A percentile compares a stretch with the other conserved stretches of the same genome.
phyloP scores from a whole-genome alignment of 1,140 invertebrate species.

The Artemia franciscana region DNA sequence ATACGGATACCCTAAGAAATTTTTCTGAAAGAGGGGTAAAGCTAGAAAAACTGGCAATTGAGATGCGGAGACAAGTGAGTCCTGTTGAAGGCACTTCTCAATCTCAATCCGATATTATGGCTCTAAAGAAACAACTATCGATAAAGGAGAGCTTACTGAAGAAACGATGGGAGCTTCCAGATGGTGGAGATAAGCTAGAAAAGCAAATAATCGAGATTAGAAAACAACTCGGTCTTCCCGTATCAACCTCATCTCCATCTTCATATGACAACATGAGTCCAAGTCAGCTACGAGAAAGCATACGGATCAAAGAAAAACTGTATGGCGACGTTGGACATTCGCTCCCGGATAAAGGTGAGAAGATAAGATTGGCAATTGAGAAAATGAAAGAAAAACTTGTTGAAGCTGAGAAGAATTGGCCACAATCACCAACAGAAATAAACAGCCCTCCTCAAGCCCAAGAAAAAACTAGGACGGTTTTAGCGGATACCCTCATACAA shows the following conservation, averaged over 20 bases:
- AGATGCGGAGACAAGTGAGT: too few species aligned
- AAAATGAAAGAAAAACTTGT: not conserved
- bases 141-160: not conserved
- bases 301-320: slow-evolving; percentile 1
- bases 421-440: slow-evolving; percentile 9
- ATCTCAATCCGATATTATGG: not conserved
- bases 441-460: not conserved
- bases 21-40: too few species aligned
- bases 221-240: slow-evolving; percentile 10
- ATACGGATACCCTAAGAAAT: too few species aligned
- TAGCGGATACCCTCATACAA: not conserved
- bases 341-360: slow-evolving; percentile 7
- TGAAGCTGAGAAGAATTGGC: slow-evolving; percentile 6
- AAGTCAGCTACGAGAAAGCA: not conserved
- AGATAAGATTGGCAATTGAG: slow-evolving; percentile 7
- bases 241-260: not conserved
- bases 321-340: slow-evolving; percentile 1
- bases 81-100: too few species aligned
- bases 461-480: not conserved
- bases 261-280: slow-evolving; percentile 1
- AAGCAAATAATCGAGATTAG: slow-evolving; percentile 14
- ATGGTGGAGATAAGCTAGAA: slow-evolving; percentile 16
- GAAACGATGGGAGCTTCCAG: slow-evolving; percentile 11
- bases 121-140: not conserved
- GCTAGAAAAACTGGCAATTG: too few species aligned